Evolutionary conservation across 2,113 vertebrate genomes (phyloP).

Genomic region (Elaphurus davidianus): DNA sequence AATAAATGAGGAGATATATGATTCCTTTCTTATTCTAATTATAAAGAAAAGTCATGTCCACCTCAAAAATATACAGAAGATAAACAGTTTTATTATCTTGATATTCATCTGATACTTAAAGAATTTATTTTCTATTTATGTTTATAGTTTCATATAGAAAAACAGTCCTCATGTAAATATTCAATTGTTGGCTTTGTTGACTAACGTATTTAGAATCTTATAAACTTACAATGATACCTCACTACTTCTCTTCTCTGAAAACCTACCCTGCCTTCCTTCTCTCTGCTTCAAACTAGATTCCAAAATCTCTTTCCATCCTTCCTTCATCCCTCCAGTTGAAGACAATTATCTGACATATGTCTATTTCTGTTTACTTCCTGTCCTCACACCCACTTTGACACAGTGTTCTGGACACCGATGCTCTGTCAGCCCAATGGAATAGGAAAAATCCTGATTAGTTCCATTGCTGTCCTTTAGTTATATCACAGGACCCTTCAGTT

Average conservation of each 20-base stretch:
- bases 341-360: background rate
- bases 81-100: background rate
- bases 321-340: background rate
- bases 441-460: background rate
- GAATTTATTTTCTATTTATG: background rate
- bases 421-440: background rate
- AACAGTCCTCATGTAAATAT: background rate
- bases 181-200: background rate
- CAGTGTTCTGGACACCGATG: background rate
- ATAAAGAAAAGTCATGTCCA: background rate
- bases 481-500: background rate
- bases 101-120: background rate
- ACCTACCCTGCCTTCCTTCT: background rate
- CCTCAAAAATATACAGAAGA: background rate
- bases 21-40: background rate
- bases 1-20: background rate
- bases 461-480: background rate
- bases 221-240: background rate
- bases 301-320: background rate
- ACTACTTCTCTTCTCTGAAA: background rate
- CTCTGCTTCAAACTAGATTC: background rate
- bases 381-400: background rate
- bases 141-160: background rate
- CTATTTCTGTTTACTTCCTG: background rate
- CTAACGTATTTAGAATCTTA: background rate